Evolutionary conservation across 2,888 invertebrate species (phyloP).

Genomic region (Clistopyga incitator): DNA sequence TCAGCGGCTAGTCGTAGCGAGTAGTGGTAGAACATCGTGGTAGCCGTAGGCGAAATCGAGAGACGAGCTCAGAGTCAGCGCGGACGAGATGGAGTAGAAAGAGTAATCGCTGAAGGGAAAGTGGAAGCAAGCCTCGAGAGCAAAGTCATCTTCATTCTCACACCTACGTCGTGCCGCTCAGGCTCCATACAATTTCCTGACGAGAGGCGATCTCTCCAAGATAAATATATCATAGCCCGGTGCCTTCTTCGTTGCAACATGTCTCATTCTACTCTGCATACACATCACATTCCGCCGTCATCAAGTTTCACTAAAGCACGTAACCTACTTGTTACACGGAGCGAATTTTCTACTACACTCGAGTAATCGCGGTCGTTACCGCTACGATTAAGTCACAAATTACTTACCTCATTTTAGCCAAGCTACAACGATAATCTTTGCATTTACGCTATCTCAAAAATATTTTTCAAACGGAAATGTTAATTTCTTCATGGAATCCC

Average conservation of each 20-base stretch:
- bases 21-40: background rate
- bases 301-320: background rate
- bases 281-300: constrained; percentile 4
- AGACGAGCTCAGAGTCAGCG: constrained; percentile 6
- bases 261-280: background rate
- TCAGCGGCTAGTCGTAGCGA: constrained; percentile 14
- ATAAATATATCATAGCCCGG: constrained; percentile 53
- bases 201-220: constrained; percentile 56
- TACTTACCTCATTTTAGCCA: no score
- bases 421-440: no score
- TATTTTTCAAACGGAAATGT: no score
- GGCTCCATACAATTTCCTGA: constrained; percentile 31
- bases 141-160: constrained; percentile 57
- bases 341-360: no score
- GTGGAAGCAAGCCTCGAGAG: constrained; percentile 21
- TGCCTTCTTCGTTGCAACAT: constrained; percentile 25
- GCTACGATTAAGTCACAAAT: no score
- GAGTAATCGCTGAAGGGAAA: constrained; percentile 21
- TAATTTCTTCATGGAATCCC: no score
- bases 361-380: no score
- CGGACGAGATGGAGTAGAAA: constrained; percentile 13
- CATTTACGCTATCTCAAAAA: no score
- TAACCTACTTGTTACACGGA: no score
- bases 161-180: constrained; percentile 7
- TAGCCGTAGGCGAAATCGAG: background rate